Evolutionary conservation across 2,797 vertebrate genomes (phyloP).

Genomic region (Phoeniculus purpureus): DNA sequence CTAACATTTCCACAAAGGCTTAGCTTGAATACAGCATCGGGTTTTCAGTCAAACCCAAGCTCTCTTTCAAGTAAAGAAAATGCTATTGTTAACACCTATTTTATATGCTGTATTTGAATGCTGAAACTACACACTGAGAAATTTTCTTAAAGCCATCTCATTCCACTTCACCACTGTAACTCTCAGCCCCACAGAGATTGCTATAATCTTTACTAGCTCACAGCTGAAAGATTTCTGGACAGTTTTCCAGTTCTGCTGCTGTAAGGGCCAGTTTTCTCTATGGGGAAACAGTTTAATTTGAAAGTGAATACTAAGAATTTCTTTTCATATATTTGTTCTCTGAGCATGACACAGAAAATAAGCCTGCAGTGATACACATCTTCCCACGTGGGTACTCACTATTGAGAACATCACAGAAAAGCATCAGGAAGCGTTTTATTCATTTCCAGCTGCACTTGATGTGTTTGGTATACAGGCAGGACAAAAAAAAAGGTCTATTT

Average conservation of each 20-base stretch:
- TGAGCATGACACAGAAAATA: neutral
- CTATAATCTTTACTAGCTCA: neutral
- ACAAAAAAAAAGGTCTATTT: neutral
- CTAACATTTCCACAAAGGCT: neutral
- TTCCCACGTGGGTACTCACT: neutral
- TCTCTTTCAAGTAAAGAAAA: neutral
- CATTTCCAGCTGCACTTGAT: neutral
- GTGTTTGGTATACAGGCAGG: neutral
- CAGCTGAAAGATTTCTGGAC: neutral
- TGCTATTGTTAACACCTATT: neutral
- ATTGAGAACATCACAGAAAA: neutral
- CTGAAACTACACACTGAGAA: neutral
- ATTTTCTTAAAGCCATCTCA: neutral
- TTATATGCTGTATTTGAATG: neutral
- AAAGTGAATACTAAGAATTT: neutral
- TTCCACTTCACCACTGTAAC: neutral
- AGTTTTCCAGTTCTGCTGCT: neutral
- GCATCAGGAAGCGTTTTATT: conserved; percentile 6
- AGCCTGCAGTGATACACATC: neutral
- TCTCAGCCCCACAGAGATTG: neutral
- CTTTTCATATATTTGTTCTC: neutral
- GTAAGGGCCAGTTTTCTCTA: neutral
- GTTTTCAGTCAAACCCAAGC: neutral
- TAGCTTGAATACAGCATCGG: neutral
- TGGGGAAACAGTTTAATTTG: neutral